A percentile compares a stretch with the other conserved stretches of the same genome.
Conservation (phyloP, 1,140 invertebrate genomes). For the Drosophila fuyamai region DNA sequence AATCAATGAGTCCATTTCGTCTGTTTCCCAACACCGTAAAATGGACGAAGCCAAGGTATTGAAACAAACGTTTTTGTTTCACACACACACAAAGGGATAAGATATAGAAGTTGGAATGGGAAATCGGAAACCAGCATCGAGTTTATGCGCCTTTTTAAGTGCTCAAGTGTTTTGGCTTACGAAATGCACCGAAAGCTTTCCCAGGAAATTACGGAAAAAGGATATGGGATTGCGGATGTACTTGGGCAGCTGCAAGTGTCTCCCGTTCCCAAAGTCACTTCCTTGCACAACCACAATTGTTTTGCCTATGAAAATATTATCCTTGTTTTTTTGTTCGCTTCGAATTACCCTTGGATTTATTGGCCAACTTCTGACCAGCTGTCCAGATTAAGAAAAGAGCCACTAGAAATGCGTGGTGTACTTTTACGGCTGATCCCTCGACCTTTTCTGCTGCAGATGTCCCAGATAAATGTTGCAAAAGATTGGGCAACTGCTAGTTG, state of each 20-base stretch:
- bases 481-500: constrained; percentile 54
- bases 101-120: constrained; percentile 17
- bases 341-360: constrained; percentile 41
- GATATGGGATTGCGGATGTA: constrained; percentile 19
- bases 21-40: constrained; percentile 83
- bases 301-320: constrained; percentile 69
- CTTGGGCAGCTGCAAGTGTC: constrained; percentile 67
- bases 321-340: constrained; percentile 30
- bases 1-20: constrained; percentile 84
- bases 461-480: constrained; percentile 53
- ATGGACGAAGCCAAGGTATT: constrained; percentile 54
- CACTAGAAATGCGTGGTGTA: constrained; percentile 46
- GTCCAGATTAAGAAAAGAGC: constrained; percentile 28
- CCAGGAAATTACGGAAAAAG: constrained; percentile 68
- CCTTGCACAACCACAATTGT: constrained; percentile 49
- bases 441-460: constrained; percentile 66
- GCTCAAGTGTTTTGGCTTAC: constrained; percentile 68
- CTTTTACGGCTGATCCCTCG: constrained; percentile 58
- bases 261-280: constrained; percentile 47
- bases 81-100: constrained; percentile 36
- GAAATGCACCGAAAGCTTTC: constrained; percentile 58
- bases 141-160: constrained; percentile 80
- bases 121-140: constrained; percentile 50
- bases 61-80: constrained; percentile 74
- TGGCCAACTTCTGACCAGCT: constrained; percentile 35